Evolutionary conservation across 2,888 invertebrate species (phyloP).

Genomic region (Poecilobothrus nobilitatus): DNA sequence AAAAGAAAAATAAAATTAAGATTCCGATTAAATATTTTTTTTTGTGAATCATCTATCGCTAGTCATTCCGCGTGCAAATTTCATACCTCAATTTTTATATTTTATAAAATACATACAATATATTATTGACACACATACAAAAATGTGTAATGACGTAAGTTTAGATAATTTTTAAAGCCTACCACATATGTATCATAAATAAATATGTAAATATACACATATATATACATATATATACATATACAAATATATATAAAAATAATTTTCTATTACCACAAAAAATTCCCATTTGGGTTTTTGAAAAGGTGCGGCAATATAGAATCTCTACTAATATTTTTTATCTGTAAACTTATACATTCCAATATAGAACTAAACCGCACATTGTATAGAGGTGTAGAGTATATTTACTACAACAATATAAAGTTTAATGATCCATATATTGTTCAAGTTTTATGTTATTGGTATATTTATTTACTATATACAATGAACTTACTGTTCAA

Average conservation of each 20-base stretch:
- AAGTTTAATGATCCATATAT: background rate
- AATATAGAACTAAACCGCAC: no score
- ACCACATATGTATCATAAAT: background rate
- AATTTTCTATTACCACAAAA: background rate
- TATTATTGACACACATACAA: background rate
- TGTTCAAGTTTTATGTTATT: no score
- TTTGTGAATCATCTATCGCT: background rate
- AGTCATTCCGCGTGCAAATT: background rate
- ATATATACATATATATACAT: no score
- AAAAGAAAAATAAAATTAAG: background rate
- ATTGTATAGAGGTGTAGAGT: background rate
- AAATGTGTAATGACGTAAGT: background rate
- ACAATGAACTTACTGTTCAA: background rate
- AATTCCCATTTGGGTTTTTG: background rate
- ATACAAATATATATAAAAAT: no score
- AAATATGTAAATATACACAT: background rate
- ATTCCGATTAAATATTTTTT: background rate
- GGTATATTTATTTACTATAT: no score
- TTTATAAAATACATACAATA: background rate
- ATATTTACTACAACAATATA: background rate
- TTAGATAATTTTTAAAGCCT: no score
- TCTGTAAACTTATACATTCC: no score
- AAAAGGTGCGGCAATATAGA: no score
- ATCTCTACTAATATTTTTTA: no score
- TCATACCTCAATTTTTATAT: background rate